A percentile compares a stretch with the other conserved stretches of the same genome.
phyloP scores from a whole-genome alignment of 2,888 invertebrate genomes.

The Agrochola litura region DNA sequence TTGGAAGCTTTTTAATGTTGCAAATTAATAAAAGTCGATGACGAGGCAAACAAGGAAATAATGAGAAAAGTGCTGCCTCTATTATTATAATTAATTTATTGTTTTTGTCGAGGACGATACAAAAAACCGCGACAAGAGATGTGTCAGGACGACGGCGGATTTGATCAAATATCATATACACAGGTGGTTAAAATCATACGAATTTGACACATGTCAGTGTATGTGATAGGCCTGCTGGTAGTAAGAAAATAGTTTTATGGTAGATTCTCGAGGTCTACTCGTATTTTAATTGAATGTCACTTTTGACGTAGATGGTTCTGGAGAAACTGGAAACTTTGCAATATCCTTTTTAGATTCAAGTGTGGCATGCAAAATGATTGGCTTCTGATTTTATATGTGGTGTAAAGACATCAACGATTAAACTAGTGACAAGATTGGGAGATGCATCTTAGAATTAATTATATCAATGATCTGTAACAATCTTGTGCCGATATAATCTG shows the following conservation, averaged over 20 bases:
- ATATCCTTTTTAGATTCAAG: constrained; percentile 27
- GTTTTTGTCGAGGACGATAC: constrained; percentile 35
- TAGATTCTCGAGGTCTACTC: constrained; percentile 25
- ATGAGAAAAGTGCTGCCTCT: constrained; percentile 41
- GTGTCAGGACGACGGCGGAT: constrained; percentile 2
- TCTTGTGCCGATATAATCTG: no score
- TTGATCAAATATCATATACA: constrained; percentile 3
- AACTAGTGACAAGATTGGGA: background rate
- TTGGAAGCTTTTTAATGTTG: constrained; percentile 68
- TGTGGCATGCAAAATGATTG: constrained; percentile 12
- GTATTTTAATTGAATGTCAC: constrained; percentile 54
- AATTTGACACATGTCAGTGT: constrained; percentile 10
- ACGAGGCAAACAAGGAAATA: constrained; percentile 48
- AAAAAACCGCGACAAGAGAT: background rate
- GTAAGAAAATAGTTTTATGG: constrained; percentile 42
- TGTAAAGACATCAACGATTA: background rate
- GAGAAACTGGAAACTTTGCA: constrained; percentile 22
- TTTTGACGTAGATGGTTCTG: constrained; percentile 31
- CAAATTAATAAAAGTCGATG: constrained; percentile 64
- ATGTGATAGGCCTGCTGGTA: background rate
- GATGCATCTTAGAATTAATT: background rate
- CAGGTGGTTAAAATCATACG: background rate
- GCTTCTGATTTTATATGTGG: background rate
- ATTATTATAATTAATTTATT: constrained; percentile 46
- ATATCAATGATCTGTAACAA: background rate